These are phyloP conservation scores for Pandion haliaetus DNA, from an alignment of 2,113 vertebrate species.

Conservation along the genomic window DNA sequence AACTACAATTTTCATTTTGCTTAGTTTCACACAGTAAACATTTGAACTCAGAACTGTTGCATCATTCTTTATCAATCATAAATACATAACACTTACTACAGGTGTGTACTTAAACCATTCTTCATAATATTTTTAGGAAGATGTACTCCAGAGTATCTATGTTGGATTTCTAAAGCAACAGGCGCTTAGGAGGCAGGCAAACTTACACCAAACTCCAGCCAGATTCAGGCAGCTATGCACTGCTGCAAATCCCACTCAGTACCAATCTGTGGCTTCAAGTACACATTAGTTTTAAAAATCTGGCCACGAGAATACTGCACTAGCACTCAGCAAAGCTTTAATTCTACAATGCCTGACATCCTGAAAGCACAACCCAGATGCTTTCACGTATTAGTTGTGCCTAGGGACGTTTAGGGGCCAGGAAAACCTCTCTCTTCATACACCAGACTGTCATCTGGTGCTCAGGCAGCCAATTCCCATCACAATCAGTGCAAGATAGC, in stretches of 20 bases:
- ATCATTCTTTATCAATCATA: background rate
- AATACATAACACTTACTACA: background rate
- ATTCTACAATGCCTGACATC: background rate
- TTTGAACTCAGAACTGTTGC: background rate
- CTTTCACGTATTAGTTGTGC: background rate
- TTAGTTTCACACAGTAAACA: background rate
- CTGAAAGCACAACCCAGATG: background rate
- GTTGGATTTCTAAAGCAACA: background rate
- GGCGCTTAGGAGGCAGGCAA: background rate
- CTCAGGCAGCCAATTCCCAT: background rate
- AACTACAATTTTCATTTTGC: background rate
- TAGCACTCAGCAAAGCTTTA: background rate
- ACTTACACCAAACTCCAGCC: background rate
- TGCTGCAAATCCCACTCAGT: background rate
- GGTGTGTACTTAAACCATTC: background rate
- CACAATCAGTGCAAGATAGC: background rate
- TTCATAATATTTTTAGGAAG: background rate
- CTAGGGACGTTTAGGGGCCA: background rate
- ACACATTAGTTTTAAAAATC: background rate
- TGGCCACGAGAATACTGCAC: background rate
- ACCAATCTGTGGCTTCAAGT: background rate
- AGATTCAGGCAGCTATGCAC: background rate
- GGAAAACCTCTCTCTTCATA: background rate
- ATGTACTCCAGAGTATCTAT: background rate
- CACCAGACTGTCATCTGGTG: background rate